Evolutionary conservation across 2,113 vertebrate species (phyloP), one percentile per base, ranked within the genome.

Genomic region (Toxostoma redivivum): DNA sequence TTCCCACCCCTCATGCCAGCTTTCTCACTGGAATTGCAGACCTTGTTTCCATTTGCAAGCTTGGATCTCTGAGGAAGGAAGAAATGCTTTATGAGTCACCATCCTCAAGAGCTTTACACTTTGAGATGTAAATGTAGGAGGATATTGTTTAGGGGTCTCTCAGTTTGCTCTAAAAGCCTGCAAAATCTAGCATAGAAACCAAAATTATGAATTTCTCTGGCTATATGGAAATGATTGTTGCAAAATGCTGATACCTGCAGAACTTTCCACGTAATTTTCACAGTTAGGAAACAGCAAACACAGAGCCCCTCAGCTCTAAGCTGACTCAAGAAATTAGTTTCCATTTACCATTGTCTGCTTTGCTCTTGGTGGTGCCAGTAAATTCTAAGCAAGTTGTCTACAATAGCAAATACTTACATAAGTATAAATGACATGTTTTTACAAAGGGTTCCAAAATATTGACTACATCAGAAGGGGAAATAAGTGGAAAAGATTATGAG

Each of bases 181-280:
- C 89, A 90, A 93, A 83, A 87, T 91, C 73, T 60, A 84, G 58
- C 93, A 67, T 28, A 92, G 51, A 95, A 96, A 94, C 77, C 94
- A 90, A 92, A 74, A 88, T 85, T 76, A 69, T 79, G 21, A 77
- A 62, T 97, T 93, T 92, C 71, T 96, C 56, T 96, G 91, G 71
- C 91, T 97, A 58, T 84, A 92, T 97, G 97, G 97, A 97, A 97
- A 93, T 91, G 28, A 74, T 97, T 97, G 96, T 45, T 30, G 5
- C 60, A 96, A 95, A 97, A 90, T 93, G 96, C 96, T 97, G 97
- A 97, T 93, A 96, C 64, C 95, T 97, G 88, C 95, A 97, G 95
- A 97, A 98, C 56, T 74, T 95, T 90, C 71, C 71, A 80, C 81
- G 67, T 89, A 94, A 95, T 97, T 97, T 97, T 95, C 90, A 92